phyloP scores from a whole-genome alignment of 1,140 invertebrate species.

The Amphibalanus amphitrite region DNA sequence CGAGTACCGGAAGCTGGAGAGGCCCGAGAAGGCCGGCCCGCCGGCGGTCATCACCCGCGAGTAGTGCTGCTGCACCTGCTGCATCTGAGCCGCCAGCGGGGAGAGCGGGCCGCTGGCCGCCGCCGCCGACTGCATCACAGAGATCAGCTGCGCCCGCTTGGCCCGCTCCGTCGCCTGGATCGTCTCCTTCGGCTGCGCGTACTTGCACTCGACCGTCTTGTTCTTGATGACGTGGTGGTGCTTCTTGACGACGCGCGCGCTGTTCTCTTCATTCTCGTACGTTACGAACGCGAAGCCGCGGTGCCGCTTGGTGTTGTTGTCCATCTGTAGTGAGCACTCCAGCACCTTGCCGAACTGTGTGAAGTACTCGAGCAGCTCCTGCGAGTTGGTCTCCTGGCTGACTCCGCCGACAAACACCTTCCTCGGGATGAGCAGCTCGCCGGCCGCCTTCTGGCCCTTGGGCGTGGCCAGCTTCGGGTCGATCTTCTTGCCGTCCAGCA shows the following conservation, averaged over 20 bases:
- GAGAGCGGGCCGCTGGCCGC: constrained; percentile 1
- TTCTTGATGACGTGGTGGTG: constrained; percentile 86
- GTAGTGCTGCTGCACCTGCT: constrained; percentile 21
- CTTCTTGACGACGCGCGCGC: constrained; percentile 77
- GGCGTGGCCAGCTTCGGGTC: constrained; percentile 82
- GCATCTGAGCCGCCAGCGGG: constrained; percentile 9
- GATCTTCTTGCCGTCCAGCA: constrained; percentile 84
- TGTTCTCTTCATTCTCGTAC: constrained; percentile 74
- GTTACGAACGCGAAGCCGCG: constrained; percentile 81
- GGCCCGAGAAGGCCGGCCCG: constrained; percentile 17
- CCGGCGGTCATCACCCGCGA: constrained; percentile 36
- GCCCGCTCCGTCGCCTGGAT: constrained; percentile 45
- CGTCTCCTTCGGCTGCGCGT: constrained; percentile 78
- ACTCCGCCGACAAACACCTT: constrained; percentile 85
- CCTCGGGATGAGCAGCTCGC: constrained; percentile 38
- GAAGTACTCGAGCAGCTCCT: constrained; percentile 81
- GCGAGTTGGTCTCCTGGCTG: constrained; percentile 73
- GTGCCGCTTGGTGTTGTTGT: constrained; percentile 79
- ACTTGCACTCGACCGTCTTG: constrained; percentile 84
- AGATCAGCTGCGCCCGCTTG: constrained; percentile 46
- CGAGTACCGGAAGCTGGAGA: constrained; percentile 35
- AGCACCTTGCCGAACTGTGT: constrained; percentile 75
- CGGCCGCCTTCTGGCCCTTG: constrained; percentile 48
- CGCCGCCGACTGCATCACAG: constrained; percentile 25
- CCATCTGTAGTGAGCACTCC: constrained; percentile 86